Evolutionary conservation across 1,140 invertebrate genomes (phyloP), one percentile per base, ranked within the genome.

Genomic region (Littorina saxatilis): DNA sequence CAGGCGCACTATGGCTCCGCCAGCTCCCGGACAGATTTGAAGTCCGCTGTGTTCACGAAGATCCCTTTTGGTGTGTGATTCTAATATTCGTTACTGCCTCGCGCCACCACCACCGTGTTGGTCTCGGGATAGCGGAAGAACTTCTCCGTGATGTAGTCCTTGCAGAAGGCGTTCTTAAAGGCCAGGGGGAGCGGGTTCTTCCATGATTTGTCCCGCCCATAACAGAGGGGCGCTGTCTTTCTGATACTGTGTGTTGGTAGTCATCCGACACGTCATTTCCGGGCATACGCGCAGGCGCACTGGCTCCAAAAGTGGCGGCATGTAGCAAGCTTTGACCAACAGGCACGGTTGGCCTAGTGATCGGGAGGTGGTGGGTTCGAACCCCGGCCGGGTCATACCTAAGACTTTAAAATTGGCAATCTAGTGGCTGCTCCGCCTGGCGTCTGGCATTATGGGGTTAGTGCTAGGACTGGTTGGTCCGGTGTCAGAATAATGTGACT

Each of bases 131-230:
- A 78, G 5, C 73, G 29, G 90, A 97, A 99, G 91, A 99, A 97
- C 91, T 99, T 99, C 91, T 99, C 98, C 0, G 98, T 98, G 66
- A 99, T 97, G 91, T 99, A 99, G 92, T 99, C 98, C 78, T 95
- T 94, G 91, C 98, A 99, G 88, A 99, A 98, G 0, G 97, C 98
- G 92, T 99, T 99, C 92, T 93, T 93, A 83, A 93, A 93, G n/a
- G 92, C 78, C 1, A 20, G 52, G 55, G 39, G 40, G 52, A 0
- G 29, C 40, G 23, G 61, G 58, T 2, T 79, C 63, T n/a, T 35
- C n/a, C 61, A 70, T 79, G 39, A 79, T 79, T 39, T 79, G 61
- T 29, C n/a, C 77, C 61, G 75, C 75, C 75, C 75, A 77, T 29
- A 77, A 9, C n/a, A 77, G 35, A 55, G 75, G 52, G 20, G 75